Evolutionary conservation across 2,888 invertebrate genomes (phyloP), one percentile per base, ranked within the genome.

Genomic region (Teleogryllus oceanicus): DNA sequence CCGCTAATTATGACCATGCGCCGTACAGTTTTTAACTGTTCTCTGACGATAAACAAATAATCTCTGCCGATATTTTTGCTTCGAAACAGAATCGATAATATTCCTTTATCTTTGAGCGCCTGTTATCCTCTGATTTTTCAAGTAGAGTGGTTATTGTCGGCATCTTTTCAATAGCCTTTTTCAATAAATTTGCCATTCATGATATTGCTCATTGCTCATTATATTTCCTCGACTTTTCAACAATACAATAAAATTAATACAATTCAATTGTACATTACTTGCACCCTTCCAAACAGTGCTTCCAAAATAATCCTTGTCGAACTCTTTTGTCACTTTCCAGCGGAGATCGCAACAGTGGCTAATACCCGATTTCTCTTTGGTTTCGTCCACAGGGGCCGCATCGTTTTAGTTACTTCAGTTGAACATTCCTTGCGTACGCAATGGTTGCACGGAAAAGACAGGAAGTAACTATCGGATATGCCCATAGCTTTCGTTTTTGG

Each of bases 181-280:
- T 21, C 21, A 21, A 21, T 21, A 21, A 21, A 21, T 21, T 21
- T 21, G 21, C 21, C 21, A 21, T 21, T 21, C 21, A 21, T 21
- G 21, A 21, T 21, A 21, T n/a, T n/a, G n/a, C n/a, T n/a, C n/a
- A 62, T 62, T 62, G 62, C 62, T 62, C 12, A 62, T 62, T 62
- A 62, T 62, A 62, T 62, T 62, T 62, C 62, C 62, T 62, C 16
- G 62, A 62, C n/a, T 62, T 62, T n/a, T 62, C n/a, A 62, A 62
- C 62, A 62, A 62, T 62, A 62, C 62, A 62, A 62, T 62, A 62
- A 62, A 62, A 62, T 62, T 62, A 62, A 62, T 62, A 62, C 62
- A 62, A 62, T 62, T 62, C 13, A 62, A 62, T 62, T 62, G 62
- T 62, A 62, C 62, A 62, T 62, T 16, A 62, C 62, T 62, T 62